Conservation (phyloP, 2,113 vertebrate genomes). For the Syngnathus floridae region DNA sequence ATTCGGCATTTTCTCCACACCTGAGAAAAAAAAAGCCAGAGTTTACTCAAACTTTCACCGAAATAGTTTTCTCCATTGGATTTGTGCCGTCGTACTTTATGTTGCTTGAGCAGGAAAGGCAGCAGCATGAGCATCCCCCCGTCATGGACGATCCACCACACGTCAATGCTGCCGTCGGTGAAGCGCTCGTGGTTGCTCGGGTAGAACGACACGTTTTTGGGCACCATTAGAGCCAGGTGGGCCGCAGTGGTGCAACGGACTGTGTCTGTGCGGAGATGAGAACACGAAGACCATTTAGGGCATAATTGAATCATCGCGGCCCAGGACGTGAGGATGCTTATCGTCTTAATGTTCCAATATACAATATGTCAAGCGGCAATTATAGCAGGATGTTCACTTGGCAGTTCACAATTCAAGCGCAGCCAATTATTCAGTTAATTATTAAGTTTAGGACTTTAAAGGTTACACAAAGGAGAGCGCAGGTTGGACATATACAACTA, state of each 20-base stretch:
- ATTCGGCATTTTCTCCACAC: constrained; percentile 97
- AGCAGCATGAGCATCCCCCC: constrained; percentile 97
- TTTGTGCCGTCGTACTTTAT: constrained; percentile 75
- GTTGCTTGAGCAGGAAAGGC: constrained; percentile 94
- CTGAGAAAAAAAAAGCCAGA: constrained; percentile 57
- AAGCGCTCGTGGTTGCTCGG: constrained; percentile 97
- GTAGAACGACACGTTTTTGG: constrained; percentile 97
- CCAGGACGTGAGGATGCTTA: background rate
- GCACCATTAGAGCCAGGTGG: constrained; percentile 90
- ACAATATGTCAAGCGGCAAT: background rate
- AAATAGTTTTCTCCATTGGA: background rate
- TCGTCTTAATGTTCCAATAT: background rate
- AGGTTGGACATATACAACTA: background rate
- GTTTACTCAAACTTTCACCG: background rate
- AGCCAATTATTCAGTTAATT: background rate
- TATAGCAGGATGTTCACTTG: background rate
- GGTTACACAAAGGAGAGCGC: background rate
- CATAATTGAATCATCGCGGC: background rate
- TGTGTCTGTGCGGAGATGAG: constrained; percentile 73
- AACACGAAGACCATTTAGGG: constrained; percentile 6
- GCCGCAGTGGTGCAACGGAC: constrained; percentile 95
- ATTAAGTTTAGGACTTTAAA: background rate
- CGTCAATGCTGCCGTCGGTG: constrained; percentile 90
- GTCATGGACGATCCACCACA: constrained; percentile 99
- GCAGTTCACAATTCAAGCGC: background rate